Evolutionary conservation across 2,113 vertebrate genomes (phyloP), one percentile per base, ranked within the genome.

Genomic region (Equus przewalskii): DNA sequence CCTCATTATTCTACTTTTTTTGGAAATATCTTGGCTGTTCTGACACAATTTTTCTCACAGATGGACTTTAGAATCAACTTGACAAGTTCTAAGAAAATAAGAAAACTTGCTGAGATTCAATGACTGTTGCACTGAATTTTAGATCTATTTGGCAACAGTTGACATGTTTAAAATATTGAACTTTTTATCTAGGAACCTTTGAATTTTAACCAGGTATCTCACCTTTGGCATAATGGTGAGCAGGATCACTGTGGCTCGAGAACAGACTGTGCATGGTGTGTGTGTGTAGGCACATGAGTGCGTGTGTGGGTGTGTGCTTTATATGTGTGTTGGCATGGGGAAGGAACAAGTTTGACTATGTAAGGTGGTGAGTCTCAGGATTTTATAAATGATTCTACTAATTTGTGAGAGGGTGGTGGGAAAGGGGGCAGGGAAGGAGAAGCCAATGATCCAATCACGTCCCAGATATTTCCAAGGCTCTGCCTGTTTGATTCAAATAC

Each of bases 21-120:
- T 26, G 82, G 33, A 89, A 89, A 92, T 58, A 70, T 72, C 12
- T 81, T 96, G 65, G 15, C 24, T 92, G 10, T 86, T 86, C 73
- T 89, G 97, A 54, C 21, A 93, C 1, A 76, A 2, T 67, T 89
- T 96, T 89, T 76, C 62, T 80, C 86, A 46, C 87, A 97, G 79
- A 94, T 92, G 67, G 82, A 95, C 56, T 80, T 95, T 72, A 89
- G 28, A 89, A 41, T 85, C 44, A 93, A 89, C 24, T 26, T 87
- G n/a, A 90, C 49, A 96, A 81, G 24, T 82, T 95, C 51, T 79
- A 64, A 2, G 56, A 92, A 28, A 64, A 44, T 16, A 44, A 88
- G 88, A 60, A 69, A 67, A 69, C 5, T 46, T 69, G 22, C 83
- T 72, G 82, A 97, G 19, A 95, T 95, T 95, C 81, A 0, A 73